Conservation (phyloP, 2,113 vertebrate species). For the Notarius quadriscutis region DNA sequence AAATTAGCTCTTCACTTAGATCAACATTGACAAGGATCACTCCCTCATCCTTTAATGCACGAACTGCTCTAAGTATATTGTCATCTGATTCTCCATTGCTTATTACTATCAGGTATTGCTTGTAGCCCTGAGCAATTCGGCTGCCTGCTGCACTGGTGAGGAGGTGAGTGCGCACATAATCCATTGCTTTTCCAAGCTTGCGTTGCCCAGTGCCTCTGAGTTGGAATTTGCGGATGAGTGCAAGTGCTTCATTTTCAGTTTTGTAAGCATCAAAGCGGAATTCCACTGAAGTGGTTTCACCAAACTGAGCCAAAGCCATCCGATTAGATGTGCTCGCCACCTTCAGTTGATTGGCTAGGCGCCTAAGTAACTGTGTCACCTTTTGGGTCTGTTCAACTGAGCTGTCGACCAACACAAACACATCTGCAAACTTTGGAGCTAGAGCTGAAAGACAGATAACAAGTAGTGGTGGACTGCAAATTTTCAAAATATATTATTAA, state of each 20-base stretch:
- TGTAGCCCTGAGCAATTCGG: conserved; percentile 64
- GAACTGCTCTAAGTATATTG: conserved; percentile 49
- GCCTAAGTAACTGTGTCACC: conserved; percentile 59
- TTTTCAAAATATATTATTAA: too few species aligned
- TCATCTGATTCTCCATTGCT: conserved; percentile 73
- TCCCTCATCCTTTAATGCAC: conserved; percentile 65
- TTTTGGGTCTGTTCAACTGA: conserved; percentile 60
- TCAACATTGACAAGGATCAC: conserved; percentile 70
- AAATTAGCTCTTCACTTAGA: conserved; percentile 45
- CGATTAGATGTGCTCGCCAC: conserved; percentile 66
- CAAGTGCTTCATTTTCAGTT: conserved; percentile 59
- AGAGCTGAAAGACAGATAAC: conserved; percentile 63
- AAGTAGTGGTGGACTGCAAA: neutral
- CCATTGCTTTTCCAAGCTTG: conserved; percentile 66
- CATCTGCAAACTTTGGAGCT: conserved; percentile 71
- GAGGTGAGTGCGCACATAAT: conserved; percentile 62
- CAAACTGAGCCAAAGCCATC: conserved; percentile 79
- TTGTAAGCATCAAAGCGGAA: conserved; percentile 71
- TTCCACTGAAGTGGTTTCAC: conserved; percentile 60
- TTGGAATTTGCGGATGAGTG: conserved; percentile 57
- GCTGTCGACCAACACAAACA: conserved; percentile 81
- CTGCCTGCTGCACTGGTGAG: conserved; percentile 69
- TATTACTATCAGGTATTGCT: conserved; percentile 74
- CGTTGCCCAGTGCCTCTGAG: conserved; percentile 49
- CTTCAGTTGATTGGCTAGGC: conserved; percentile 65